Percentiles rank a stretch among this genome's conserved stretches.
Evolutionary conservation across 2,797 vertebrate genomes (phyloP).

Genomic region (Gobionotothen gibberifrons): DNA sequence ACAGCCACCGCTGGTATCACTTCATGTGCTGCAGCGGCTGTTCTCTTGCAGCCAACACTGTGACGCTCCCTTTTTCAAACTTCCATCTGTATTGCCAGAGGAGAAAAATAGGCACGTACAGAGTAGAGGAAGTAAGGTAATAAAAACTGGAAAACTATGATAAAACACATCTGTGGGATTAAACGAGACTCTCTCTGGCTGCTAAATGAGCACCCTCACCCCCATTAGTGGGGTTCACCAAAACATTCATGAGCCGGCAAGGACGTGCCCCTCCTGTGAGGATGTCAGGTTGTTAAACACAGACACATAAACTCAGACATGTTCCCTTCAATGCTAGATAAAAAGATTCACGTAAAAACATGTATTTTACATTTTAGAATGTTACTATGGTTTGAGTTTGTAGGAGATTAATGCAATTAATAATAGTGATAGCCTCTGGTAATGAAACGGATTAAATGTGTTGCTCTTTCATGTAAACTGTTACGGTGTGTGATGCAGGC

Average conservation of each 20-base stretch:
- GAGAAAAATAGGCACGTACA: slow-evolving; percentile 28
- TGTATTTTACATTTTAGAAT: not conserved
- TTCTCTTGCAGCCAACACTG: slow-evolving; percentile 20
- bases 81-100: slow-evolving; percentile 41
- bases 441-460: slow-evolving; percentile 22
- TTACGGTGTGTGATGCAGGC: too few species aligned
- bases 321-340: not conserved
- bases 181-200: slow-evolving; percentile 52
- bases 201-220: slow-evolving; percentile 65
- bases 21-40: slow-evolving; percentile 10
- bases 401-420: not conserved
- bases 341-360: not conserved
- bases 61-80: slow-evolving; percentile 21
- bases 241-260: slow-evolving; percentile 45
- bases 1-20: not conserved
- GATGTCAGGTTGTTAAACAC: slow-evolving; percentile 50
- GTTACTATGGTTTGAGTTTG: not conserved
- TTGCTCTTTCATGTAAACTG: slow-evolving; percentile 19
- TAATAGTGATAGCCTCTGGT: slow-evolving; percentile 1
- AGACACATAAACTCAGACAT: slow-evolving; percentile 24
- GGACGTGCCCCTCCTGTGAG: slow-evolving; percentile 15
- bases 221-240: slow-evolving; percentile 65
- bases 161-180: slow-evolving; percentile 71
- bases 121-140: slow-evolving; percentile 52
- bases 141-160: slow-evolving; percentile 66